phyloP scores from a whole-genome alignment of 2,888 invertebrate genomes.

The Schrankia costaestrigalis region DNA sequence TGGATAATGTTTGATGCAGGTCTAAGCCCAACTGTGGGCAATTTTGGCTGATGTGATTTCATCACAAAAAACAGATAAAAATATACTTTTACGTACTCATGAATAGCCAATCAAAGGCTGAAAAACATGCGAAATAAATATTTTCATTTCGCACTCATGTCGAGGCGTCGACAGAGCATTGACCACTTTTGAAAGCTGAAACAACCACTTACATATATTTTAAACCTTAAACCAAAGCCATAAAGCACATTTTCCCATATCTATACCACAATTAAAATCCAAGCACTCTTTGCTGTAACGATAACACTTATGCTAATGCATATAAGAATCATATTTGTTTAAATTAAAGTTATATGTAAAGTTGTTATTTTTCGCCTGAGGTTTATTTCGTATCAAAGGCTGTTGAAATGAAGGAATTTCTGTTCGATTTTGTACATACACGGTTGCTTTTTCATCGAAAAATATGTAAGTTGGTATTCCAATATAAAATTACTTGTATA shows the following conservation, averaged over 20 bases:
- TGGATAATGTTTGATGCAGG: too few species aligned
- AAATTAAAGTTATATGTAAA: constrained; percentile 1
- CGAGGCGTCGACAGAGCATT: constrained; percentile 21
- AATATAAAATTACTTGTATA: too few species aligned
- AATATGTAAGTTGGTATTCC: too few species aligned
- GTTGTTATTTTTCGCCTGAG: constrained; percentile 17
- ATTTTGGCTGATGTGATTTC: too few species aligned
- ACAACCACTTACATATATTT: constrained; percentile 1
- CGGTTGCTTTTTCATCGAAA: too few species aligned
- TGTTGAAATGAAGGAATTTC: constrained; percentile 22
- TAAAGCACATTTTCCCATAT: constrained; percentile 11
- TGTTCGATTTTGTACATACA: constrained; percentile 21
- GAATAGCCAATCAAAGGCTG: constrained; percentile 10
- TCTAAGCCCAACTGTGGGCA: too few species aligned
- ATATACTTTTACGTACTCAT: neutral
- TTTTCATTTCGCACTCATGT: constrained; percentile 24
- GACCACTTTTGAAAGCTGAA: constrained; percentile 16
- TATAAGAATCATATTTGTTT: constrained; percentile 13
- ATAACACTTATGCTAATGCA: too few species aligned
- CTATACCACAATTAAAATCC: too few species aligned
- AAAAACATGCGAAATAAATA: constrained; percentile 24
- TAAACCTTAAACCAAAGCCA: constrained; percentile 2
- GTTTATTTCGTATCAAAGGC: constrained; percentile 30
- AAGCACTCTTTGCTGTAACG: too few species aligned
- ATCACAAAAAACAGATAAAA: constrained; percentile 2